These are phyloP conservation scores for Daubentonia madagascariensis DNA, from an alignment of 2,113 vertebrate species.

Conservation along the genomic window DNA sequence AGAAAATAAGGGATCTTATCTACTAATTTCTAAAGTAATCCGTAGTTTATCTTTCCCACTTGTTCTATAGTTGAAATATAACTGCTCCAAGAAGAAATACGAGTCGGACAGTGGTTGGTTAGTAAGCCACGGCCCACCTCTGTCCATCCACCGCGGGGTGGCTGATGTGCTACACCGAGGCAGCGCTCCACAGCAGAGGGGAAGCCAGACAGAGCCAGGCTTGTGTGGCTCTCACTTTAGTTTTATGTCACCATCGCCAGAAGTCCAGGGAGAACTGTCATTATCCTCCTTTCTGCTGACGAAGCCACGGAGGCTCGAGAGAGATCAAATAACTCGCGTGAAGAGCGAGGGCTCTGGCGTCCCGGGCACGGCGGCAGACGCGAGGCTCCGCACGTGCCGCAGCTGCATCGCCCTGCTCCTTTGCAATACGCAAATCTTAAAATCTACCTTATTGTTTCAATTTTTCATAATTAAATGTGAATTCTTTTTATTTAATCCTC, in stretches of 20 bases:
- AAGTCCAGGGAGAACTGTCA: neutral
- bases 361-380: accelerated
- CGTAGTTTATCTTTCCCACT: neutral
- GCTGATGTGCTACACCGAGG: accelerated
- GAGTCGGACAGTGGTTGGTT: neutral
- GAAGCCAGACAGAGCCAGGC: neutral
- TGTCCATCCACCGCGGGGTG: accelerated
- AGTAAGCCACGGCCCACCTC: accelerated
- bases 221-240: accelerated
- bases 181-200: neutral
- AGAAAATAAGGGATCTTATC: accelerated
- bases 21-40: too few relatives aligned
- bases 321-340: too few relatives aligned
- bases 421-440: accelerated
- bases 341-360: accelerated
- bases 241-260: accelerated
- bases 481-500: neutral
- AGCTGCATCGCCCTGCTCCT: accelerated
- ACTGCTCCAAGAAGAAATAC: accelerated
- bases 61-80: neutral
- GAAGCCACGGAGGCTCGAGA: neutral
- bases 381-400: accelerated
- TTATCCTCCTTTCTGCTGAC: accelerated
- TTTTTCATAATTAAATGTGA: neutral
- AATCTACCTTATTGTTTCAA: neutral